phyloP scores from a whole-genome alignment of 2,113 vertebrate genomes.

The Hypanus sabinus region DNA sequence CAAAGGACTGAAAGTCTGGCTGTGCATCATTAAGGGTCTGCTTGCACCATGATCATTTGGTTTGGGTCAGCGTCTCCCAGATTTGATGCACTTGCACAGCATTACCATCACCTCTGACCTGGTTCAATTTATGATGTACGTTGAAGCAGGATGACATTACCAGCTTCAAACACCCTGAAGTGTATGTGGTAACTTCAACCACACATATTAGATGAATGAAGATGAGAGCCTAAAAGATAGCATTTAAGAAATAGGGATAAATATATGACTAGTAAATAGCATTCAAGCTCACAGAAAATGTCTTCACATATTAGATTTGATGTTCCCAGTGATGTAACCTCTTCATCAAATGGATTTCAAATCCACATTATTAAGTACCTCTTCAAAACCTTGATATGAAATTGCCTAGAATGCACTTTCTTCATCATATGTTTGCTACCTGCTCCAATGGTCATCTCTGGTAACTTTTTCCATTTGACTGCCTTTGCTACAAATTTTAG shows the following conservation, averaged over 20 bases:
- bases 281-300: not conserved
- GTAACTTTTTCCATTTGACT: not conserved
- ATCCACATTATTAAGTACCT: no score
- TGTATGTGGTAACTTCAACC: slow-evolving; percentile 5
- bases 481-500: not conserved
- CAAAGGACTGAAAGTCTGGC: slow-evolving; percentile 7
- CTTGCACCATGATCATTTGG: slow-evolving; percentile 11
- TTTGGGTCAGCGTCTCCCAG: not conserved
- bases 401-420: no score
- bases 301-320: not conserved
- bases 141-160: not conserved
- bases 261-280: not conserved
- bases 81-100: not conserved
- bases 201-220: not conserved
- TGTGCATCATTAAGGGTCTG: not conserved
- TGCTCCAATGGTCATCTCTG: not conserved
- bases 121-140: not conserved
- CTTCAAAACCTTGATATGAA: no score
- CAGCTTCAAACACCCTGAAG: not conserved
- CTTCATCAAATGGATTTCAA: not conserved
- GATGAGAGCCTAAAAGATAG: not conserved
- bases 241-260: not conserved
- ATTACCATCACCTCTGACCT: slow-evolving; percentile 14
- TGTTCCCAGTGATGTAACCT: not conserved
- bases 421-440: not conserved